These are phyloP conservation scores for pig (Sus scrofa) DNA, from an alignment of 2,113 vertebrate genomes.

Conservation along the genomic window T2T-Sscrofa CM000813.6:2305001-2305500, in stretches of 20 bases:
- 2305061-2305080: not conserved
- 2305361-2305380: not conserved
- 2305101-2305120: fast-evolving
- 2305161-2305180: fast-evolving
- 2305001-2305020: fast-evolving
- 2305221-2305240: too few species aligned
- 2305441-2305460: too few species aligned
- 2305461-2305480: too few species aligned
- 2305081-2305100: not conserved
- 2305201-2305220: not conserved
- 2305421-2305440: too few species aligned
- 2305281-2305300: not conserved
- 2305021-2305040: not conserved
- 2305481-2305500: too few species aligned
- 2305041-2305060: not conserved
- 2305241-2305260: not conserved
- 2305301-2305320: not conserved
- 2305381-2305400: not conserved
- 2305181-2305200: not conserved
- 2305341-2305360: not conserved
- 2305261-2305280: fast-evolving
- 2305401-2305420: fast-evolving
- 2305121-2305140: fast-evolving
- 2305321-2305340: not conserved
- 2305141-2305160: not conserved